These are phyloP conservation scores for Mesorhabditis sp. DNA, from an alignment of 2,888 invertebrate genomes.

Conservation along the genomic window DNA sequence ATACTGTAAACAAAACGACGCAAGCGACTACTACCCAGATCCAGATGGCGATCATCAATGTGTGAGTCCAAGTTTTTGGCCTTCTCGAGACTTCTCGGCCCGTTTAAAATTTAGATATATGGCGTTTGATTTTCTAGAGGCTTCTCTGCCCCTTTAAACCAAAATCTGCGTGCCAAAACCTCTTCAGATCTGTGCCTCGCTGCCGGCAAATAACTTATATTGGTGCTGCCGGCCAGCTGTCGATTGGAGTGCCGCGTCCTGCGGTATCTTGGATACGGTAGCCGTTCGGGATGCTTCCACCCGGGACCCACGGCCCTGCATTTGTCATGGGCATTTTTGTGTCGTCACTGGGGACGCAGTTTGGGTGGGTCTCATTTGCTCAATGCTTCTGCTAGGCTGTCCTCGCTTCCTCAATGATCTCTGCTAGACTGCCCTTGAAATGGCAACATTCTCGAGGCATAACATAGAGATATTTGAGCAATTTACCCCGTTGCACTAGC, in stretches of 20 bases:
- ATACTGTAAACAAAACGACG: not conserved
- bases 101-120: not conserved
- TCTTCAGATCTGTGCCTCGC: constrained; percentile 29
- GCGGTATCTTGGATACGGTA: not conserved
- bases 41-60: constrained; percentile 8
- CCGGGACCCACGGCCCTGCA: no score
- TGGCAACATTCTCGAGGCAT: no score
- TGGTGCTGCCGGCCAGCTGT: constrained; percentile 29
- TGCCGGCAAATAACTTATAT: constrained; percentile 19
- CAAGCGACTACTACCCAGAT: constrained; percentile 9
- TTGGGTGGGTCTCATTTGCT: no score
- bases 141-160: not conserved
- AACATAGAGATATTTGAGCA: no score
- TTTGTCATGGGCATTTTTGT: no score
- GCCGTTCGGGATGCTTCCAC: not conserved
- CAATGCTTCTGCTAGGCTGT: no score
- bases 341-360: no score
- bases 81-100: not conserved
- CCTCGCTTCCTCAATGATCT: no score
- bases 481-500: no score
- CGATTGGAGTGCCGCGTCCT: constrained; percentile 20
- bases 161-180: not conserved
- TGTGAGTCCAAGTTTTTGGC: not conserved
- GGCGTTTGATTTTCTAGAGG: not conserved
- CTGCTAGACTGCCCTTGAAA: no score